Percentiles rank a stretch among this genome's conserved stretches.
Evolutionary conservation across 53 echinoderm and acorn worm species (phyloP).

Genomic region (Crossaster papposus): DNA sequence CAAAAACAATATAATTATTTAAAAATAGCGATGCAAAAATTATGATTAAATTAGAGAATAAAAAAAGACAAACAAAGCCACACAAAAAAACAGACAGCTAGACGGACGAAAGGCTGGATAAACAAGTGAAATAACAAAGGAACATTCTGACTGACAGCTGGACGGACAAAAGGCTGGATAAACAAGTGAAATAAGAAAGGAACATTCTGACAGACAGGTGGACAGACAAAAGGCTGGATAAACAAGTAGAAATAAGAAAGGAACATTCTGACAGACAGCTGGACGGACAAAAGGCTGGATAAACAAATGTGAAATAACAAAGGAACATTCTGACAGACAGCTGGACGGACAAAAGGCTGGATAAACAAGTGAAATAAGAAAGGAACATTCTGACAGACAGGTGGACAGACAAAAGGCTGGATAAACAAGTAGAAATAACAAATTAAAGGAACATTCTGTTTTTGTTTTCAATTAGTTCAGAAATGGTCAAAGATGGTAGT

Average conservation of each 20-base stretch:
- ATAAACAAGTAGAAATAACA: neutral
- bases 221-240: too few relatives aligned
- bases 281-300: too few relatives aligned
- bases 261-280: neutral
- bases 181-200: neutral
- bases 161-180: too few relatives aligned
- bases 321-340: neutral
- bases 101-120: neutral
- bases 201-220: too few relatives aligned
- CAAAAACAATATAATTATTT: too few relatives aligned
- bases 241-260: neutral
- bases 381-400: neutral
- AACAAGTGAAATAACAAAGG: neutral
- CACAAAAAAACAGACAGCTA: neutral
- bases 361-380: neutral
- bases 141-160: too few relatives aligned
- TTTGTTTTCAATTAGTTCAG: too few relatives aligned
- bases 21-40: too few relatives aligned
- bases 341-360: too few relatives aligned
- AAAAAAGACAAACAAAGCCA: too few relatives aligned
- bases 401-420: neutral
- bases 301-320: neutral
- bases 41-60: too few relatives aligned
- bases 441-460: neutral
- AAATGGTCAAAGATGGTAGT: too few relatives aligned